These are phyloP conservation scores for Erythrocercus mccallii DNA, from an alignment of 2,113 vertebrate genomes.

Conservation along the genomic window DNA sequence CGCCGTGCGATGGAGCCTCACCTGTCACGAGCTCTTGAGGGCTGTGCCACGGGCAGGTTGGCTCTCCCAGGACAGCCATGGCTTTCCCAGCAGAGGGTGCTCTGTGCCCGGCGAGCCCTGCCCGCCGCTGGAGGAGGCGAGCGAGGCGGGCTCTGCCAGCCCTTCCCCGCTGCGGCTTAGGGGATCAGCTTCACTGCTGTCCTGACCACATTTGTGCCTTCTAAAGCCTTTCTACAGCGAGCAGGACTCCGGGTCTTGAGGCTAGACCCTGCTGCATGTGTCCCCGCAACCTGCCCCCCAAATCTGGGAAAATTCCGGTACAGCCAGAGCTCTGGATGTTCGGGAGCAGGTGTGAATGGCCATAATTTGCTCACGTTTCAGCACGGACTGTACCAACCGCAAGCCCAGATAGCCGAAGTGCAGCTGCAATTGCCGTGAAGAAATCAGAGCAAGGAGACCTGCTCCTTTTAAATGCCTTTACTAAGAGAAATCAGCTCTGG, in stretches of 20 bases:
- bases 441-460: no score
- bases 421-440: neutral
- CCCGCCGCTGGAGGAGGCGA: accelerated
- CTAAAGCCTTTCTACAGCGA: neutral
- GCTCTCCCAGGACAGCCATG: accelerated
- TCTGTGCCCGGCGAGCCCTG: neutral
- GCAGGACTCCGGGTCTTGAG: neutral
- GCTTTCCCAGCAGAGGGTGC: conserved; percentile 45
- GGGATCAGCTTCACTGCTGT: accelerated
- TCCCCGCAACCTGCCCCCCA: no score
- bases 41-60: accelerated
- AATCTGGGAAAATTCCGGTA: accelerated
- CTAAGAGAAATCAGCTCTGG: no score
- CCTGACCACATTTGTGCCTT: accelerated
- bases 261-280: accelerated
- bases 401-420: accelerated
- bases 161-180: accelerated
- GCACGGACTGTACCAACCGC: neutral
- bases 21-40: accelerated
- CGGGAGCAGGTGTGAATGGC: accelerated
- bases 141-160: accelerated
- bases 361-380: neutral
- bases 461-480: no score
- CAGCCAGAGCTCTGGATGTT: accelerated
- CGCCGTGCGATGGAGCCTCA: accelerated